phyloP scores from a whole-genome alignment of 2,113 vertebrate genomes.

The Choloepus hoffmanni region DNA sequence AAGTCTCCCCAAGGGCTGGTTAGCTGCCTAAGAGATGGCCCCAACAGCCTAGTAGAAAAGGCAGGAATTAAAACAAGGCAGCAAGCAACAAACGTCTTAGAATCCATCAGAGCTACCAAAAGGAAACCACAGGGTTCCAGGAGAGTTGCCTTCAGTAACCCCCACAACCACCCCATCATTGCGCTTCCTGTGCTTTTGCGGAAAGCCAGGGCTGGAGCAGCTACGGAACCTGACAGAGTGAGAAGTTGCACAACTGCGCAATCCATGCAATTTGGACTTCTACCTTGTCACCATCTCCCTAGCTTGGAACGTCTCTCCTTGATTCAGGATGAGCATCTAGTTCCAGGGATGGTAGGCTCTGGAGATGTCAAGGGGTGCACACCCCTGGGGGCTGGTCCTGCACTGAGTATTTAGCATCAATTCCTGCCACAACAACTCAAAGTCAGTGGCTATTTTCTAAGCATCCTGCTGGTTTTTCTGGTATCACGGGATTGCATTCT shows the following conservation, averaged over 20 bases:
- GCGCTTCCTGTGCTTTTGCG: accelerated
- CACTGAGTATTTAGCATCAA: not conserved
- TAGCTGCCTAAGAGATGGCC: no score
- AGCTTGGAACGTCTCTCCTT: not conserved
- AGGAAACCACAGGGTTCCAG: no score
- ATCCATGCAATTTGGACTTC: accelerated
- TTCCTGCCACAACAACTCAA: not conserved
- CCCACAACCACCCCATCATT: no score
- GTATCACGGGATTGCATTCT: not conserved
- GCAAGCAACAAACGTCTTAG: not conserved
- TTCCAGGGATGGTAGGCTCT: not conserved
- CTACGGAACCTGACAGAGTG: accelerated
- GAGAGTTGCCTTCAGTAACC: accelerated
- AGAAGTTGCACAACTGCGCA: not conserved
- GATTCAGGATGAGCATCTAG: not conserved
- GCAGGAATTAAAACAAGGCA: not conserved
- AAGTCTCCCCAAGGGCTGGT: not conserved
- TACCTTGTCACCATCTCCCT: not conserved
- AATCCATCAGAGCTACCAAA: no score
- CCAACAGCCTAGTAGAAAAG: not conserved
- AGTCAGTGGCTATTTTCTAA: not conserved
- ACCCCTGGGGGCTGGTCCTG: accelerated
- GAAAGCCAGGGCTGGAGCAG: no score
- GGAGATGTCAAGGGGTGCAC: no score
- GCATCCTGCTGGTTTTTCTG: not conserved